phyloP scores from a whole-genome alignment of 1,140 invertebrate genomes.

The Dolichoris vasculosae region DNA sequence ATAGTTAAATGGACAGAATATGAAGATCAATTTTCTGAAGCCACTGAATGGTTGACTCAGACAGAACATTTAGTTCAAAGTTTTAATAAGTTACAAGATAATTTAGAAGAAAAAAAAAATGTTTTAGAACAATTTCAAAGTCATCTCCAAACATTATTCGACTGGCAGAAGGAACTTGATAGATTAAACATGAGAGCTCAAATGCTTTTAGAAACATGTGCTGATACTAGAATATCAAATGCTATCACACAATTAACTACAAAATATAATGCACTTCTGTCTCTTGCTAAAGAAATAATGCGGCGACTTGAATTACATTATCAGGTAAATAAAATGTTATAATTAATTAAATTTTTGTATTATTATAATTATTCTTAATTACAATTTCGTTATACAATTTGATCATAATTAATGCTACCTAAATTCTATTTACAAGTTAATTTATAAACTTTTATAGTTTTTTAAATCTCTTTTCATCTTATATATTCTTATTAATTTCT shows the following conservation, averaged over 20 bases:
- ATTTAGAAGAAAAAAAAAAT: slow-evolving; percentile 90
- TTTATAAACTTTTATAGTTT: no score
- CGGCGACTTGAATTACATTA: slow-evolving; percentile 91
- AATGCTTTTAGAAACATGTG: slow-evolving; percentile 90
- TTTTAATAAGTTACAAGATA: slow-evolving; percentile 93
- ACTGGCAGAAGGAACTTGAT: slow-evolving; percentile 95
- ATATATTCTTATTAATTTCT: background rate
- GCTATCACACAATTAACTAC: slow-evolving; percentile 94
- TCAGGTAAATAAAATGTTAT: slow-evolving; percentile 75
- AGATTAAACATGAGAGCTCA: slow-evolving; percentile 94
- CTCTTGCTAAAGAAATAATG: slow-evolving; percentile 95
- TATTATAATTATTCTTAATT: no score
- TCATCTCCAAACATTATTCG: slow-evolving; percentile 92
- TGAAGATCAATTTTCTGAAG: slow-evolving; percentile 93
- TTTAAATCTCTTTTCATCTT: no score
- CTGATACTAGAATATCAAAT: slow-evolving; percentile 94
- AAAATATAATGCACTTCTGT: slow-evolving; percentile 94
- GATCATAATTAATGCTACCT: no score
- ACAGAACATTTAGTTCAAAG: slow-evolving; percentile 90
- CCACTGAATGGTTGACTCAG: slow-evolving; percentile 89
- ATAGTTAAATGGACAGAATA: slow-evolving; percentile 97
- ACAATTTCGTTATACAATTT: no score
- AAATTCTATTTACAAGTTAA: no score
- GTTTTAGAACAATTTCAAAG: slow-evolving; percentile 93
- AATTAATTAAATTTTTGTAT: background rate